Conservation (phyloP, 2,888 invertebrate genomes). For the Hydroisotoma schaefferi region DNA sequence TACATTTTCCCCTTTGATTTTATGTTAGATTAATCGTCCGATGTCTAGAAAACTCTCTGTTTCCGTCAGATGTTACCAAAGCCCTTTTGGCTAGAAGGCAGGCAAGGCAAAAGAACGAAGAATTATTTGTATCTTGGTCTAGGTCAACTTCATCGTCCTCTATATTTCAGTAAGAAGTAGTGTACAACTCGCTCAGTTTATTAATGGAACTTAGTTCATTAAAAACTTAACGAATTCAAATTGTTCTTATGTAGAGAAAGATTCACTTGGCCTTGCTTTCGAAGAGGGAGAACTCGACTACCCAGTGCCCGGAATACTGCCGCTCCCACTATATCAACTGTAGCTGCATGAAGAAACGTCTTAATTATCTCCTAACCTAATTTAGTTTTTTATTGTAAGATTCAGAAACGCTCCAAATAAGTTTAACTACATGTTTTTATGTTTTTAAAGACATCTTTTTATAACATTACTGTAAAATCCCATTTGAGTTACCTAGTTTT, state of each 20-base stretch:
- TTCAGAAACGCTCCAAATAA: no score
- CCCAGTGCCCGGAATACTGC: background rate
- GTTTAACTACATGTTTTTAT: no score
- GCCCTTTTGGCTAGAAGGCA: slow-evolving; percentile 57
- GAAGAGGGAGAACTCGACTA: slow-evolving; percentile 19
- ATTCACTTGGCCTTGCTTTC: slow-evolving; percentile 29
- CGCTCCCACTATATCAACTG: slow-evolving; percentile 18
- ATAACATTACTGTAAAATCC: no score
- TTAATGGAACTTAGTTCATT: no score
- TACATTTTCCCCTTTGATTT: slow-evolving; percentile 18
- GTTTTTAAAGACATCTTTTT: no score
- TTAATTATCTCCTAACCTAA: no score
- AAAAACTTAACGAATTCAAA: no score
- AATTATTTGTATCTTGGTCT: slow-evolving; percentile 52
- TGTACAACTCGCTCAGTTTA: no score
- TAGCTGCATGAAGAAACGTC: slow-evolving; percentile 30
- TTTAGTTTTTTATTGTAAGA: no score
- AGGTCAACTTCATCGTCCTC: slow-evolving; percentile 52
- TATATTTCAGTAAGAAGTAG: slow-evolving; percentile 50
- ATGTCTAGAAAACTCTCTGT: slow-evolving; percentile 65
- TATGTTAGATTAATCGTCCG: slow-evolving; percentile 65
- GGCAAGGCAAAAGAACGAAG: slow-evolving; percentile 48
- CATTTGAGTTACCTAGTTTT: no score
- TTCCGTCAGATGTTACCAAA: slow-evolving; percentile 71
- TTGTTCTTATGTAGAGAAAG: slow-evolving; percentile 19